These are phyloP conservation scores for Merodon equestris DNA, from an alignment of 2,888 invertebrate species.

Conservation along the genomic window DNA sequence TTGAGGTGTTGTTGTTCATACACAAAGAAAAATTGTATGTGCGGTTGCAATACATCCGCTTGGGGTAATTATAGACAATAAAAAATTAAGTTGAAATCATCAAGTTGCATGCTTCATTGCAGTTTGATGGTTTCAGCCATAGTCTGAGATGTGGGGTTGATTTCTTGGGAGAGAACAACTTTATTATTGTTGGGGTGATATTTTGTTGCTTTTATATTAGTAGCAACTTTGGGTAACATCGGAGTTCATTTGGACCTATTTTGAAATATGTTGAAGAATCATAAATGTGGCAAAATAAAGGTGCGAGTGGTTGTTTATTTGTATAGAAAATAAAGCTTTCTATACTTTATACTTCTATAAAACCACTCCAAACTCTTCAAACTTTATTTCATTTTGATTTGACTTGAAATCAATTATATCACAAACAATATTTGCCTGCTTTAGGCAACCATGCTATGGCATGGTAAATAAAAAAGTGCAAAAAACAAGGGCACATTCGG, in stretches of 20 bases:
- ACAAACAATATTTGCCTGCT: no score
- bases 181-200: slow-evolving; percentile 7
- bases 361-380: no score
- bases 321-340: no score
- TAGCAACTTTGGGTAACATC: slow-evolving; percentile 15
- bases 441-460: no score
- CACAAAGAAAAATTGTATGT: slow-evolving; percentile 1
- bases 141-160: slow-evolving; percentile 11
- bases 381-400: no score
- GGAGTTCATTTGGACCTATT: slow-evolving; percentile 8
- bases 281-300: no score
- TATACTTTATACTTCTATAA: no score
- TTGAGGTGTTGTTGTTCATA: slow-evolving; percentile 1
- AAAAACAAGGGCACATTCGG: no score
- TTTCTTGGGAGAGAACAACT: slow-evolving; percentile 18
- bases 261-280: slow-evolving; percentile 15
- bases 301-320: no score
- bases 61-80: slow-evolving; percentile 25
- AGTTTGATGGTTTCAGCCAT: slow-evolving; percentile 48
- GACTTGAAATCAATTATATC: no score
- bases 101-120: slow-evolving; percentile 43
- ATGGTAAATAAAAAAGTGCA: no score
- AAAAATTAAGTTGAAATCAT: slow-evolving; percentile 42
- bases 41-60: slow-evolving; percentile 33
- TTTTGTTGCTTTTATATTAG: slow-evolving; percentile 13